Evolutionary conservation across 1,140 invertebrate genomes (phyloP), one percentile per base, ranked within the genome.

Genomic region (Drosophila prosaltans): DNA sequence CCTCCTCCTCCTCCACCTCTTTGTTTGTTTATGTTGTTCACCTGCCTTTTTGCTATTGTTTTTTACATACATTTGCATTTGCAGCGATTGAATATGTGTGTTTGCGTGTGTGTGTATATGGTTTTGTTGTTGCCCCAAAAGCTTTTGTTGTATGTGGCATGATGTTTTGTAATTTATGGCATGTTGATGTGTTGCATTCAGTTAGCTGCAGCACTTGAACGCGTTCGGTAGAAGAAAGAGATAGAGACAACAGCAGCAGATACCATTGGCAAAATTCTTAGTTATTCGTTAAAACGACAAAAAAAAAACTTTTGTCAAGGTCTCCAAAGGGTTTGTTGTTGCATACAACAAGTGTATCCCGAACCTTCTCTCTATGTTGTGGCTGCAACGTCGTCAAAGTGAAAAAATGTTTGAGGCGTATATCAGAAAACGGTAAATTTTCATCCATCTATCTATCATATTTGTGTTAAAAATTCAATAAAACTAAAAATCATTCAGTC

Each of bases 401-500:
- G 72, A 83, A 69, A 84, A 80, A 81, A 89, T 89, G 84, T 89
- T 89, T 58, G 84, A 89, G 65, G 84, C 84, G 85, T 89, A 89
- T 64, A 81, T 89, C 72, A 84, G 74, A 90, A 89, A 89, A 89
- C 84, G 84, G 84, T 89, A 89, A 89, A 64, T 71, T 40, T n/a
- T 30, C 32, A 16, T 16, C 32, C 32, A 36, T 1, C 32, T 36
- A 36, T 30, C 2, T 30, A 30, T 1, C 36, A 11, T 70, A 24
- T 51, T 8, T 1, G 41, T 30, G 5, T 51, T 8, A 36, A 51
- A 80, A 45, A 21, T n/a, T 16, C 39, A 30, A 59, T 40, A 3
- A 21, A 59, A 28, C 72, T 65, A 72, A 76, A 76, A 69, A 61
- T 75, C 72, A 43, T 28, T 60, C 39, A 39, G 40, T 58, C 62